Base-by-base conservation (phyloP, 1,140 invertebrate genomes). In the Cydia amplana region DNA sequence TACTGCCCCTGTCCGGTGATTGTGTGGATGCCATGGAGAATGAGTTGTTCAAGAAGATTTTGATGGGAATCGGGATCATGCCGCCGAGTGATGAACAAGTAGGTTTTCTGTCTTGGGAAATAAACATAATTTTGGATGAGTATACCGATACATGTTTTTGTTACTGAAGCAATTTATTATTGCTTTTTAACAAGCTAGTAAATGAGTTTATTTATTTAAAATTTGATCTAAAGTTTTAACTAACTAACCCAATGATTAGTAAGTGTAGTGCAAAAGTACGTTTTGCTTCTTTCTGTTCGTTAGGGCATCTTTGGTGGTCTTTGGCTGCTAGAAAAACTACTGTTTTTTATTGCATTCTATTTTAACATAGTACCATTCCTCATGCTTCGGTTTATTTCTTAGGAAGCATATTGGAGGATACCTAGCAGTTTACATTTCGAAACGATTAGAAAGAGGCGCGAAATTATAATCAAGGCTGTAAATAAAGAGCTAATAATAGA, bases 361-460 rank as follows among this genome's bases (percentile, higher is more conserved):
- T 32, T 32, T 0, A 5, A 32, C 4, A 60, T 9, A 14, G 2
- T 25, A 64, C 60, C 9, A 12, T 64, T 25, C 70, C 18, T 43
- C n/a, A 72, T 43, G 43, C 16, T 40, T 40, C 25, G 25, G 4
- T 36, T 73, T 20, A 10, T n/a, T 74, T 79, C 77, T 75, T 73
- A 94, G 93, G 94, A 95, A 93, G 83, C 83, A 75, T 95, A 95
- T 85, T 95, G 95, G 95, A 90, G 95, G 77, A 95, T 95, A 81
- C 94, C 95, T 6, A 90, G 91, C 46, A 83, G 84, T 77, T 85
- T 95, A 74, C 89, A 91, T 74, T 85, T 87, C 28, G 84, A 90
- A 65, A 91, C 89, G 2, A 87, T 92, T 28, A 80, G 91, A 70
- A 92, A 90, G 78, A 79, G 89, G 40, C 80, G 89, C 32, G 89